Evolutionary conservation across 2,797 vertebrate species (phyloP).

Genomic region (Xerus rutilus): DNA sequence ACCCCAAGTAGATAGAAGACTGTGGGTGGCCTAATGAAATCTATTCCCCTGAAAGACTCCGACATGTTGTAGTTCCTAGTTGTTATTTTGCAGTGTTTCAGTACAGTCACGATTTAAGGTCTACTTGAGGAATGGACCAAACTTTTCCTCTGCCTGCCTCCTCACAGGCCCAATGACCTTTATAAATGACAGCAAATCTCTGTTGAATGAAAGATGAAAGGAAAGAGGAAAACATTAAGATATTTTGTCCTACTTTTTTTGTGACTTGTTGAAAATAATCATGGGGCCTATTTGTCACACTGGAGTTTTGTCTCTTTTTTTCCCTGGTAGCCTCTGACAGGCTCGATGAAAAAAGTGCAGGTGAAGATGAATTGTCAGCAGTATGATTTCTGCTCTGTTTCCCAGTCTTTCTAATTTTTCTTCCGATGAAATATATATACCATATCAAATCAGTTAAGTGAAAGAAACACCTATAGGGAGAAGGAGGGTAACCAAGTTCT

Average conservation of each 20-base stretch:
- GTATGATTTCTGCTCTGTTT: constrained; percentile 84
- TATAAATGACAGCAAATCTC: constrained; percentile 88
- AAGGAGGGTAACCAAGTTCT: constrained; percentile 12
- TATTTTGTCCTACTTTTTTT: constrained; percentile 90
- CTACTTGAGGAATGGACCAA: constrained; percentile 67
- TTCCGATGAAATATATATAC: constrained; percentile 88
- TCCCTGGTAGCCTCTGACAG: constrained; percentile 85
- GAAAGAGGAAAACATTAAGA: constrained; percentile 89
- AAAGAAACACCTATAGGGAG: constrained; percentile 82
- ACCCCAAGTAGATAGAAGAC: neutral
- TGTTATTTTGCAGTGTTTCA: constrained; percentile 27
- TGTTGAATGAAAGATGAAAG: constrained; percentile 88
- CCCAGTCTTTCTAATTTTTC: constrained; percentile 84
- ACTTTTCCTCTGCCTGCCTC: constrained; percentile 78
- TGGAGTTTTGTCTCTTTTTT: constrained; percentile 82
- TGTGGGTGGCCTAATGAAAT: constrained; percentile 47
- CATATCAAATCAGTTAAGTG: constrained; percentile 86
- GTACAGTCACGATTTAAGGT: constrained; percentile 50
- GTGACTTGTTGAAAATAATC: constrained; percentile 90
- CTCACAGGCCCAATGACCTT: constrained; percentile 87
- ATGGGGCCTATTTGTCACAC: constrained; percentile 89
- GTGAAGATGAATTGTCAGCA: constrained; percentile 89
- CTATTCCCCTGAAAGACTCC: constrained; percentile 36
- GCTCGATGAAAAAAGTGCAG: constrained; percentile 87
- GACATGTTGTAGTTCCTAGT: neutral